Percentiles rank a stretch among this genome's conserved stretches.
phyloP scores from a whole-genome alignment of 2,888 invertebrate species.

The Noctua comes region DNA sequence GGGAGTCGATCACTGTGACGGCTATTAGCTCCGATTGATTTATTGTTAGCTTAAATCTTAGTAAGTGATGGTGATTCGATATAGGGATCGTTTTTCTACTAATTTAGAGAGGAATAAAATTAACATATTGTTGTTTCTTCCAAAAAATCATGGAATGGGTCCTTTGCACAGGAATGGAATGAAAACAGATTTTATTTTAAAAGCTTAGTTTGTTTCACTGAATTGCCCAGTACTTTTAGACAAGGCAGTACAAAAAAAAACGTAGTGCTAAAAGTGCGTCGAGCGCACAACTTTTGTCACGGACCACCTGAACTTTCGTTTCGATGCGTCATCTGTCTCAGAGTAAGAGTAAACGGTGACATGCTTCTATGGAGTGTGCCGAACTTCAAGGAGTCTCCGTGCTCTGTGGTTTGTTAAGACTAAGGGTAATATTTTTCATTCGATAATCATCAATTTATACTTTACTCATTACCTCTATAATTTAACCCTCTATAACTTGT shows the following conservation, averaged over 20 bases:
- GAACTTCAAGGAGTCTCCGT: not conserved
- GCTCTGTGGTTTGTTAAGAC: not conserved
- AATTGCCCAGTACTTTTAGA: not conserved
- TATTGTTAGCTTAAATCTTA: conserved; percentile 27
- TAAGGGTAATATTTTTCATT: not conserved
- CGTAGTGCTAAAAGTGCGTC: not conserved
- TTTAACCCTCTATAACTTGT: too few species aligned
- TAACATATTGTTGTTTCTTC: not conserved
- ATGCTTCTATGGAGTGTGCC: not conserved
- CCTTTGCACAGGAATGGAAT: not conserved
- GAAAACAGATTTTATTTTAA: not conserved
- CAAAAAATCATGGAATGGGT: not conserved
- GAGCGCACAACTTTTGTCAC: not conserved
- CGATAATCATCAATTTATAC: not conserved
- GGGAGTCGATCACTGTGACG: conserved; percentile 50
- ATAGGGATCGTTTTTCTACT: not conserved
- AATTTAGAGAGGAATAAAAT: not conserved
- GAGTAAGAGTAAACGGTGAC: not conserved
- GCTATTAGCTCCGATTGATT: conserved; percentile 39
- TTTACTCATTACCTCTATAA: too few species aligned
- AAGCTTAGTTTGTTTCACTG: not conserved
- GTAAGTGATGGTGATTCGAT: conserved; percentile 9
- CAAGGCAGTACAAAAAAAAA: not conserved
- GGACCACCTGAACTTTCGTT: not conserved
- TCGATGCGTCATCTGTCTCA: not conserved